Evolutionary conservation across 2,113 vertebrate genomes (phyloP), one percentile per base, ranked within the genome.

Genomic region (Chauna torquata): DNA sequence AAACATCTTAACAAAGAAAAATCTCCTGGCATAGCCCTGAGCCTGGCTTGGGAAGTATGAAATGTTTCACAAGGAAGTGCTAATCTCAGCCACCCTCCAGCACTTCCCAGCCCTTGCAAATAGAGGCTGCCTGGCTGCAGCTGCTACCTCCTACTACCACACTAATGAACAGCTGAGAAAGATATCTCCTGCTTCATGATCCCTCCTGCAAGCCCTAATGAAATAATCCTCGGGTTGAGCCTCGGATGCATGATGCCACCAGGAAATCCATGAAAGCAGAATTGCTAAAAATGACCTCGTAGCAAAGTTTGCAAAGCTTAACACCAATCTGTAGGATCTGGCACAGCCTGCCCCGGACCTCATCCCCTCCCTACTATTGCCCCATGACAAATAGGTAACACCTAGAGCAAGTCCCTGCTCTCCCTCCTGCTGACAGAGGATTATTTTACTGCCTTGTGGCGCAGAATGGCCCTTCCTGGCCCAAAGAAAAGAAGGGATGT

Each of bases 271-370:
- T 13, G 47, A 76, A 36, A 76, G 49, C 4, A 24, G 24, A 52
- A 64, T 2, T 49, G 52, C 55, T 44, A 32, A 34, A 74, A 79
- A n/a, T 9, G 65, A 54, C 77, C 28, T 17, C 14, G 55, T 24
- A 58, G 52, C 0, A 2, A 55, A 42, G 59, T 30, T 61, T 24
- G 23, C 6, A 40, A 44, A 52, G 27, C 32, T 16, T n/a, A n/a
- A 28, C 2, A 7, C 1, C 6, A 59, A 15, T 13, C 28, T 0
- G 1, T 3, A 28, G 1, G 13, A 9, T 5, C 38, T 15, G 50
- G n/a, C 42, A 59, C n/a, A 32, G 55, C 42, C 61, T 8, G 2
- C 13, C 25, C 12, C 38, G 42, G 36, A 81, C 22, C 40, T 54
- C 42, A 25, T 42, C 23, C 42, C 32, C 22, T 66, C 7, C 32